These are phyloP conservation scores for Vulpes vulpes DNA, from an alignment of 2,113 vertebrate species.

Conservation along the genomic window DNA sequence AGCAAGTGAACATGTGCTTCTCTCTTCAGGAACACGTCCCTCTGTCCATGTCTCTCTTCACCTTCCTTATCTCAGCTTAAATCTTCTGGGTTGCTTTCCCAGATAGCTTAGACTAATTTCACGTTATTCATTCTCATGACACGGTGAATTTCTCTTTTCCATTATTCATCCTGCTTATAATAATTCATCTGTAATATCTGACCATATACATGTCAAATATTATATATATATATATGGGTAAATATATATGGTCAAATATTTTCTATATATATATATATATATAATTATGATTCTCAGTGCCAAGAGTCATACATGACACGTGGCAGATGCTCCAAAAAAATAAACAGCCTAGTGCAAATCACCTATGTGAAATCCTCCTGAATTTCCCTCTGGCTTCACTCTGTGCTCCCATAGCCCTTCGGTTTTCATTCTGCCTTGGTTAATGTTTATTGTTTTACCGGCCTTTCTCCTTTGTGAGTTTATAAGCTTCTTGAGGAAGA, in stretches of 20 bases:
- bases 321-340: background rate
- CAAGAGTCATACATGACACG: background rate
- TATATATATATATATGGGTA: too few relatives aligned
- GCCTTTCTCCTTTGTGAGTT: background rate
- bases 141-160: background rate
- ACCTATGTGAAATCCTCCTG: background rate
- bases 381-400: background rate
- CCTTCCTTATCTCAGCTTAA: background rate
- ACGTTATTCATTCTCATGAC: background rate
- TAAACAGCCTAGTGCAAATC: background rate
- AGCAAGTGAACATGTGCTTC: background rate
- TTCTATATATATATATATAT: background rate
- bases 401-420: fast-evolving
- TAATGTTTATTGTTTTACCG: background rate
- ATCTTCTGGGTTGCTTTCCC: background rate
- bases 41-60: background rate
- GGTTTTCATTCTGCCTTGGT: background rate
- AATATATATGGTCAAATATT: background rate
- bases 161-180: background rate
- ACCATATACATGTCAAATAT: too few relatives aligned
- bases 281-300: background rate
- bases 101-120: background rate
- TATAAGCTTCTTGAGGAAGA: background rate
- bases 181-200: too few relatives aligned
- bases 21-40: background rate